Evolutionary conservation across 92 coral and sea anemone genomes (phyloP).

Genomic region (Scolanthus callimorphus): DNA sequence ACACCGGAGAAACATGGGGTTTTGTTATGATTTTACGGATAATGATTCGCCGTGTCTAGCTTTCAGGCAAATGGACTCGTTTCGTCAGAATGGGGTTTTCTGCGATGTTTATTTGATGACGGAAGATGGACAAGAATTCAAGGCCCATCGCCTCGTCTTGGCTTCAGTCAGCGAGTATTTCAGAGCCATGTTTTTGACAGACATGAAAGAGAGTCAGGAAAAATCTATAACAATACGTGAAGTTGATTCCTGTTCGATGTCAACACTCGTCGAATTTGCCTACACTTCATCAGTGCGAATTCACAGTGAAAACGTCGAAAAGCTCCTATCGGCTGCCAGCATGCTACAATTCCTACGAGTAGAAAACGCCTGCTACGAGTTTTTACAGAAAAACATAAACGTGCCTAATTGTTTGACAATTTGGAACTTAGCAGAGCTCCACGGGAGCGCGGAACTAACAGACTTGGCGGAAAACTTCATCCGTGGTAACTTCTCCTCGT

Average conservation of each 20-base stretch:
- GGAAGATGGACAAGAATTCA: slow-evolving; percentile 76
- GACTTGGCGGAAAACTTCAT: slow-evolving; percentile 75
- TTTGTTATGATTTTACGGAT: slow-evolving; percentile 73
- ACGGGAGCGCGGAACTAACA: slow-evolving; percentile 56
- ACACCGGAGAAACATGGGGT: slow-evolving; percentile 33
- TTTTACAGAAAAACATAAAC: slow-evolving; percentile 71
- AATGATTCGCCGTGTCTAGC: slow-evolving; percentile 56
- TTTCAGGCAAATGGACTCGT: slow-evolving; percentile 67
- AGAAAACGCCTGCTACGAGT: slow-evolving; percentile 91
- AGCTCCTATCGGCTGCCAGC: slow-evolving; percentile 74
- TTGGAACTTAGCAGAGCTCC: slow-evolving; percentile 91
- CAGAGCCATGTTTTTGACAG: slow-evolving; percentile 94
- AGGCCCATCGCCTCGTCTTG: slow-evolving; percentile 82
- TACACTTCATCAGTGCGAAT: slow-evolving; percentile 66
- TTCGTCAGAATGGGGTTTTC: slow-evolving; percentile 74
- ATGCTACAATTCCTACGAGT: slow-evolving; percentile 83
- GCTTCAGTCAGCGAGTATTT: slow-evolving; percentile 93
- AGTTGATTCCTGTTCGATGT: slow-evolving; percentile 66
- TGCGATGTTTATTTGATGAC: slow-evolving; percentile 82
- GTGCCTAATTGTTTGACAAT: slow-evolving; percentile 79
- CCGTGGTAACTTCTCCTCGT: slow-evolving; percentile 75
- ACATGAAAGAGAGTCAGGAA: slow-evolving; percentile 94
- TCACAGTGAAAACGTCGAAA: slow-evolving; percentile 64
- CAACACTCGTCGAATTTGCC: slow-evolving; percentile 70
- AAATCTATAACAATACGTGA: slow-evolving; percentile 62